Base-by-base conservation (phyloP, 1,140 invertebrate genomes). In the Cotesia typhae region DNA sequence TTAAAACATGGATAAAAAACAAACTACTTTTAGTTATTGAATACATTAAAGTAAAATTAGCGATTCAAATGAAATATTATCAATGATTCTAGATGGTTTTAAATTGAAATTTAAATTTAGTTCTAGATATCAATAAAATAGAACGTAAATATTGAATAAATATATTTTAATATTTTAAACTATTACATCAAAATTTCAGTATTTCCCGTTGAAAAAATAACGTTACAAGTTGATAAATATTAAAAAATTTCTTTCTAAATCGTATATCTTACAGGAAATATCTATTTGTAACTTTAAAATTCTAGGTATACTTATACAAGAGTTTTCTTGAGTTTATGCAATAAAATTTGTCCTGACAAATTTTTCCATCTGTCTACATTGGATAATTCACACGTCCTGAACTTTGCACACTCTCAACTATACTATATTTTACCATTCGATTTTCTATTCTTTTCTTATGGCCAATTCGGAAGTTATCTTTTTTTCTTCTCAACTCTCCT, bases 341-440 rank as follows among this genome's bases (percentile, higher is more conserved):
- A 66, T 66, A 66, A 66, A 66, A 66, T 66, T 66, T 10, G 38
- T 66, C 36, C 64, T 47, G 20, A 41, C 36, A 66, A 66, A 41
- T 63, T 66, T 66, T 66, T 66, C 64, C 64, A 41, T 66, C 64
- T 47, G 17, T 66, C 64, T 52, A 52, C 37, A 51, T 20, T 47
- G 41, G 41, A 47, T 3, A 51, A 47, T 14, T 51, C 47, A n/a
- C 64, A 66, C 37, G 66, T 51, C 66, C 53, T 51, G 51, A 67
- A 67, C 66, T 67, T 67, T 67, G 64, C 64, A 20, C 66, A 35
- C 52, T 10, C 14, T 35, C 66, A 55, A 67, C 63, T 37, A 65
- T 37, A n/a, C 63, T 37, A 65, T 65, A 37, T 65, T 65, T 65
- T 37, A 65, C 51, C 28, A 67, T 67, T 67, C 66, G 52, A 67